Conservation (phyloP, 2,113 vertebrate genomes). For the Clarias magur region DNA sequence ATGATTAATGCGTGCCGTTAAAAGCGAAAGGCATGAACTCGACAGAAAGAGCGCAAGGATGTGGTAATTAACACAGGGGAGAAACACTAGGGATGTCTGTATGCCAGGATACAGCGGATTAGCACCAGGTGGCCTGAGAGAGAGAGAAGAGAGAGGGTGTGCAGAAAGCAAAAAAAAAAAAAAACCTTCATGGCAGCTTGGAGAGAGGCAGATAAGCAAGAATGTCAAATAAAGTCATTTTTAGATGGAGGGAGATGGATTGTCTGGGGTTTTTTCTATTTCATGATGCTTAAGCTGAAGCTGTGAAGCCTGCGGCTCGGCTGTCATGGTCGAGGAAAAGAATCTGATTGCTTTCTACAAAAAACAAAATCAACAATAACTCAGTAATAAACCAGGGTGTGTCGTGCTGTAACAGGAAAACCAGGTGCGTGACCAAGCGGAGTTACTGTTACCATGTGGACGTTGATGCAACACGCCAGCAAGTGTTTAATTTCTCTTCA, state of each 20-base stretch:
- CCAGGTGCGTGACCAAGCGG: neutral
- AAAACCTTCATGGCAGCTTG: neutral
- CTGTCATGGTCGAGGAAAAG: neutral
- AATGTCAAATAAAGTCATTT: neutral
- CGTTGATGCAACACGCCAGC: neutral
- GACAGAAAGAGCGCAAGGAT: neutral
- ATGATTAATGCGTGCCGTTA: constrained; percentile 20
- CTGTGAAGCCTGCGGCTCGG: neutral
- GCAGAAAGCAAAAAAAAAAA: neutral
- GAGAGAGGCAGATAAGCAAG: neutral
- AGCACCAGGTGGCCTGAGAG: constrained; percentile 18
- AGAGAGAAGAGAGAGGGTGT: neutral
- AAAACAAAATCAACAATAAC: neutral
- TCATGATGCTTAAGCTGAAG: constrained; percentile 9
- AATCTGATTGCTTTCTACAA: neutral
- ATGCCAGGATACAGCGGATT: neutral
- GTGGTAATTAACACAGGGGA: constrained; percentile 16
- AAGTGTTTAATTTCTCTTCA: neutral
- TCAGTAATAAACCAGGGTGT: neutral
- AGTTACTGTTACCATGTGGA: neutral
- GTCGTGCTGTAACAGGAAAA: neutral
- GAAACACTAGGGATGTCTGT: neutral
- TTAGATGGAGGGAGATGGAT: neutral
- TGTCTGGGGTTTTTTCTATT: neutral
- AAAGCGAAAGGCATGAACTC: constrained; percentile 8